These are phyloP conservation scores for Arenaria interpres DNA, from an alignment of 2,113 vertebrate genomes.

Conservation along the genomic window DNA sequence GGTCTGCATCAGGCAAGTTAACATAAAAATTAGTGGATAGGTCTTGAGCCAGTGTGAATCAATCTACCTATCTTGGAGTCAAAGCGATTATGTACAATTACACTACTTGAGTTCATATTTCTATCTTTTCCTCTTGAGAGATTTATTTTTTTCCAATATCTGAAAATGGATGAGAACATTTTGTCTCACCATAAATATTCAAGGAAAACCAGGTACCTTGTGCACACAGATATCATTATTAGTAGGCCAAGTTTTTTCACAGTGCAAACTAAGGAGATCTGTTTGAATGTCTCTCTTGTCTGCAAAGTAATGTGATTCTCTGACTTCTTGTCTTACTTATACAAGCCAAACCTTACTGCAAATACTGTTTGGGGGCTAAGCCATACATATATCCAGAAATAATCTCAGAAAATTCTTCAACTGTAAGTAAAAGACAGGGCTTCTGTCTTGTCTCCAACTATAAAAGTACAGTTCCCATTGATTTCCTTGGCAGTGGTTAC, in stretches of 20 bases:
- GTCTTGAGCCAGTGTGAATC: background rate
- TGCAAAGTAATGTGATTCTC: background rate
- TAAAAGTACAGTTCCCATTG: background rate
- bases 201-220: background rate
- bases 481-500: background rate
- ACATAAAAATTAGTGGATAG: background rate
- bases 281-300: background rate
- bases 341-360: background rate
- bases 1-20: background rate
- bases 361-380: background rate
- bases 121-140: background rate
- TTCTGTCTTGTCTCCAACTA: background rate
- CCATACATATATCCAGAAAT: background rate
- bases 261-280: background rate
- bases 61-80: background rate
- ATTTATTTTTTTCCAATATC: background rate
- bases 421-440: background rate
- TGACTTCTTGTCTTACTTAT: background rate
- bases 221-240: background rate
- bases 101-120: background rate
- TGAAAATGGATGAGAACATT: background rate
- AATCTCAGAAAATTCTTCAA: background rate
- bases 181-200: background rate
- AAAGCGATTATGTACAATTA: background rate
- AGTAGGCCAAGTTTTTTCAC: background rate